Base-by-base conservation (phyloP, 2,797 vertebrate genomes). In the Buphagus erythrorhynchus region DNA sequence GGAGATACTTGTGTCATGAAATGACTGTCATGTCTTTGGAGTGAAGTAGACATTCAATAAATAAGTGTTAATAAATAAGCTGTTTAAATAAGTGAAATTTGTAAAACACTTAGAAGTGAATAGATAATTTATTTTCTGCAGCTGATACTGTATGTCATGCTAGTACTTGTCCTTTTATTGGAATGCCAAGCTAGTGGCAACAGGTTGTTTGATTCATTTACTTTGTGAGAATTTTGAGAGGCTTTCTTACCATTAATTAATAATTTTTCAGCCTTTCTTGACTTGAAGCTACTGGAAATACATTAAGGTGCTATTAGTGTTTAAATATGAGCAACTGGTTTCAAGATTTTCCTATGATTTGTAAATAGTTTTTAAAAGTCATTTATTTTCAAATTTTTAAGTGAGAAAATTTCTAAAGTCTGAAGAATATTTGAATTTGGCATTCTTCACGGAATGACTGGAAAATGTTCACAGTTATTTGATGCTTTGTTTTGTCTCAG, bases 21-120 rank as follows among this genome's bases (percentile, higher is more conserved):
- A 81, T 88, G 77, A 72, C 40, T 72, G 36, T 77, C 43, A 59
- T 67, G 7, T 58, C 43, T 93, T 90, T 92, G 54, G 90, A 81
- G 13, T 63, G 40, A 87, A 68, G 36, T n/a, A 63, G 38, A 43
- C 61, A 36, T 14, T 93, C 25, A 42, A 29, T n/a, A n/a, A n/a
- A n/a, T n/a, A n/a, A n/a, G n/a, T n/a, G n/a, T n/a, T n/a, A n/a
- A n/a, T n/a, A n/a, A n/a, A n/a, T n/a, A n/a, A 16, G 28, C 28
- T 86, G 16, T 75, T 88, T 63, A 75, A 75, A 52, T 33, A 71
- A 76, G n/a, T 52, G 71, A 72, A 85, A 61, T n/a, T 5, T 52
- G 20, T 73, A 63, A 75, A 74, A 88, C 72, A 59, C 9, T 11
- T 43, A 18, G 21, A 68, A 46, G 8, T 45, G 17, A 86, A 58